These are phyloP conservation scores for Pelecanus crispus DNA, from an alignment of 2,113 vertebrate genomes.

Conservation along the genomic window DNA sequence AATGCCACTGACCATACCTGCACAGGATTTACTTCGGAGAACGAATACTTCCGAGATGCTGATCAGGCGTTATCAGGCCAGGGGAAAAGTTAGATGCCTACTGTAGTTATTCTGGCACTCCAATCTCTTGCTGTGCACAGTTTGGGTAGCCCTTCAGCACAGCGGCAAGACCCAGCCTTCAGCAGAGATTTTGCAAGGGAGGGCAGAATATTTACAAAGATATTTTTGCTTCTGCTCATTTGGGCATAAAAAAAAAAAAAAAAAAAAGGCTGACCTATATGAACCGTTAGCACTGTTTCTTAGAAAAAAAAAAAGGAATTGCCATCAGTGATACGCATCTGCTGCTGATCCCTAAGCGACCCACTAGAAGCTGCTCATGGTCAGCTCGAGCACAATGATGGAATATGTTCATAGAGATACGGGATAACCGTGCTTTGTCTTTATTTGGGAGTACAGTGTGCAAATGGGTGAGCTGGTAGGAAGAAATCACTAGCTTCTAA, in stretches of 20 bases:
- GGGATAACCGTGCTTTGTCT: not conserved
- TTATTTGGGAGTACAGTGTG: not conserved
- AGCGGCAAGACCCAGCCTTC: not conserved
- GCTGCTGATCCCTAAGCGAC: not conserved
- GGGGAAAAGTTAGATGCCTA: not conserved
- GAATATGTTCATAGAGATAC: not conserved
- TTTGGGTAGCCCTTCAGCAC: not conserved
- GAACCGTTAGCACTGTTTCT: not conserved
- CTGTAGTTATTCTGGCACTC: not conserved
- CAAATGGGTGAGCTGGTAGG: not conserved
- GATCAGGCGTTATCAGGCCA: not conserved
- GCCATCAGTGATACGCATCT: not conserved
- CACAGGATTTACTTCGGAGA: not conserved
- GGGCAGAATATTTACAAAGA: not conserved
- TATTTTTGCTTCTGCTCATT: not conserved
- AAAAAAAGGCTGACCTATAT: not conserved
- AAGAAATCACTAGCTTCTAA: not conserved
- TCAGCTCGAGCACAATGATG: not conserved
- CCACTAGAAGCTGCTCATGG: not conserved
- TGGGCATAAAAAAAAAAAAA: not conserved
- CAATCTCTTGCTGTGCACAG: not conserved
- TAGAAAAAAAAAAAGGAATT: not conserved
- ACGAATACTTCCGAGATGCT: not conserved
- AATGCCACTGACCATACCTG: not conserved
- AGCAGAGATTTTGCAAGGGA: not conserved